Evolutionary conservation across 2,113 vertebrate species (phyloP), one percentile per base, ranked within the genome.

Genomic region (Xiphophorus hellerii): DNA sequence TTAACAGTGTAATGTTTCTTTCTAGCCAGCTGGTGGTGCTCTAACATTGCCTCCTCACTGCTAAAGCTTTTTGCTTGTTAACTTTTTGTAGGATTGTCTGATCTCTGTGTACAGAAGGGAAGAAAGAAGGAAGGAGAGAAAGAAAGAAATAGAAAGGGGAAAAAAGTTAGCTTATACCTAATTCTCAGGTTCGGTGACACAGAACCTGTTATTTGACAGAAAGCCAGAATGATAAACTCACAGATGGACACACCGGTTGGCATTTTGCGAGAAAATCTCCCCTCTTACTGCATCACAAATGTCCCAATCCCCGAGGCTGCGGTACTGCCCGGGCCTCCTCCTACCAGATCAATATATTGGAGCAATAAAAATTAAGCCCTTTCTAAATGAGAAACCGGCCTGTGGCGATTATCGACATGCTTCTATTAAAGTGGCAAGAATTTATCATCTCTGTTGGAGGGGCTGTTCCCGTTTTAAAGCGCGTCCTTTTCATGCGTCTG

Each of bases 11-110:
- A 81, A 88, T 92, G 61, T n/a, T 25, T 62, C 0, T 4, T 10
- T 85, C 77, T 78, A 25, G 20, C 92, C 93, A 94, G 82, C 74
- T 61, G 90, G 80, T 88, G 92, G 91, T 74, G 92, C 87, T 88
- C 69, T 90, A 86, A 82, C 75, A 92, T 88, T 62, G 88, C n/a
- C 22, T 82, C n/a, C 17, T 9, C 58, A 58, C 44, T 69, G 48
- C 48, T 67, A n/a, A 44, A 10, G 25, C 17, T 17, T 30, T 11
- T 27, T 61, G 25, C 48, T 72, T 12, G 27, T 78, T 15, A 15
- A 42, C 39, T 42, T 42, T 10, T 68, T 5, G 12, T 17, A 42
- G 39, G 13, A 42, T 14, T 42, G 39, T 42, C 14, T 42, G 39
- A 42, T 42, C 11, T 42, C 12, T 42, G 14, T 42, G 14, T 42